phyloP scores from a whole-genome alignment of 2,888 invertebrate species.

The Dicycla oo region DNA sequence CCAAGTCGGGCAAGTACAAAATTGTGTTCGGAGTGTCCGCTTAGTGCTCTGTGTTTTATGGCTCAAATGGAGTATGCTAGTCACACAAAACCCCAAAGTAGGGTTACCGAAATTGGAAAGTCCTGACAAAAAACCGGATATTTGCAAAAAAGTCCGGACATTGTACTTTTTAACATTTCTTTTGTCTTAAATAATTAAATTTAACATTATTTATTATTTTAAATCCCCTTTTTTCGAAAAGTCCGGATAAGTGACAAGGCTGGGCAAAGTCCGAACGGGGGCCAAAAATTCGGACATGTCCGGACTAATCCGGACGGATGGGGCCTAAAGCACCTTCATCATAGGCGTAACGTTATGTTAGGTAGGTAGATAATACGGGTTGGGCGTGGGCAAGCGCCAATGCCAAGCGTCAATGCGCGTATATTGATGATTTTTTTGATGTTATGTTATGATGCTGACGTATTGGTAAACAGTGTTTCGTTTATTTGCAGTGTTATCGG shows the following conservation, averaged over 20 bases:
- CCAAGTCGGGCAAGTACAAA: not conserved
- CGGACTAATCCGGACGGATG: not conserved
- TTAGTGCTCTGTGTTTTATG: not conserved
- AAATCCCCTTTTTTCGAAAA: not conserved
- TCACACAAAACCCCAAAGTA: not conserved
- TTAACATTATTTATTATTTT: too few species aligned
- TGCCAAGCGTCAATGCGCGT: too few species aligned
- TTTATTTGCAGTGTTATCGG: slow-evolving; percentile 78
- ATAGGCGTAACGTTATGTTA: not conserved
- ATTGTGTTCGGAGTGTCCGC: not conserved
- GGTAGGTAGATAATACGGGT: too few species aligned
- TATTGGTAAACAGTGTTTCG: slow-evolving; percentile 13
- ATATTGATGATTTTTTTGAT: too few species aligned
- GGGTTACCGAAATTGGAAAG: not conserved
- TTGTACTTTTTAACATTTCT: not conserved
- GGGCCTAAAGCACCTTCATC: not conserved
- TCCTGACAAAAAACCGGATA: not conserved
- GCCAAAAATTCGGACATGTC: too few species aligned
- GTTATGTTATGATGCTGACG: not conserved
- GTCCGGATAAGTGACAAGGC: not conserved
- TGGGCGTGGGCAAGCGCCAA: too few species aligned
- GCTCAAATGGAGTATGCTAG: not conserved
- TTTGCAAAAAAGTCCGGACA: not conserved
- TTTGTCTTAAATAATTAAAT: not conserved
- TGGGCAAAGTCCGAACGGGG: not conserved